Base-by-base conservation (phyloP, 2,888 invertebrate species). In the Blastobasis adustella region DNA sequence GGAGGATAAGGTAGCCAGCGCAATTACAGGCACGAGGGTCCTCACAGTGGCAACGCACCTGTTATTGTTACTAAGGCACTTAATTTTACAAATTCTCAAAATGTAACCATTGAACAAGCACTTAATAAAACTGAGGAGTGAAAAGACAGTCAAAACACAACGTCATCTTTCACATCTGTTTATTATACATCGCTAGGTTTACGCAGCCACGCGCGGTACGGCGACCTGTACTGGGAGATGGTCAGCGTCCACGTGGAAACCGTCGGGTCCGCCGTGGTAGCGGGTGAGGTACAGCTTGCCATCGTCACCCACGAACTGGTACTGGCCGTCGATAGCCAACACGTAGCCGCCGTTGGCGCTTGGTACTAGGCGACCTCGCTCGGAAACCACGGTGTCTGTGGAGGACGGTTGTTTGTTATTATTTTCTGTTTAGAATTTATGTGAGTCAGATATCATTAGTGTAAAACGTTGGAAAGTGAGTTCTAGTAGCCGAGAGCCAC, bases 311-410 rank as follows among this genome's bases (percentile, higher is more conserved):
- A 70, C 50, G 63, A 65, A 77, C 63, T 75, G 66, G 65, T 77
- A 77, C 56, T 72, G 71, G 0, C 76, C 76, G 10, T 77, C 73
- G 51, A 76, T 72, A 52, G 66, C 71, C 44, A 79, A 50, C 5
- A 77, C 78, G 46, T 64, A 63, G 38, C 62, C 71, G 2, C 73
- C 74, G 52, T 71, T 62, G 10, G 49, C 48, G 37, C 61, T 59
- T 0, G 71, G 73, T 2, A 78, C 65, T 0, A 79, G 60, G 4
- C 64, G 63, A 0, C 79, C 78, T 0, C 76, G 71, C 53, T 79
- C 74, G 0, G 76, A 76, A 6, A 76, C 74, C 4, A 78, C 74
- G 0, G 78, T 79, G 44, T 73, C 77, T 76, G 63, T 2, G 3
- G 3, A 23, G 23, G 23, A 23, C 3, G 3, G 23, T 23, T 23